phyloP scores from a whole-genome alignment of 2,888 invertebrate genomes.

The Tenodera sinensis region DNA sequence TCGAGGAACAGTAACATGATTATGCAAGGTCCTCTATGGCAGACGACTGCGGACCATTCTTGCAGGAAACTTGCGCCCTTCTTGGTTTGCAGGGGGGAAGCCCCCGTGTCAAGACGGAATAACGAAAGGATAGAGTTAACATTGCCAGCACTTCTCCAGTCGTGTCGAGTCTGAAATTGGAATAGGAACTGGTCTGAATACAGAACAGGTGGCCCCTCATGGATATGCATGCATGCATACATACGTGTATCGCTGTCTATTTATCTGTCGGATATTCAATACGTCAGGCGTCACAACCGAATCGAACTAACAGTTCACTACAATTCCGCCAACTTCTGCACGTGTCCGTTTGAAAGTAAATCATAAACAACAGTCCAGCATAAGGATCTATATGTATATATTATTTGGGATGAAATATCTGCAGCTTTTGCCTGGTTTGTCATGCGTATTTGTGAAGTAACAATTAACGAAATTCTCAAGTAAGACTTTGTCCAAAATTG shows the following conservation, averaged over 20 bases:
- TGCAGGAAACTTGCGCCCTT: not conserved
- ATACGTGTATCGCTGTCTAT: not conserved
- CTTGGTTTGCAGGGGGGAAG: not conserved
- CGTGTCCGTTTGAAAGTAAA: not conserved
- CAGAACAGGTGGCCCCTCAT: conserved; percentile 14
- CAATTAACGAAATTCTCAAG: too few relatives aligned
- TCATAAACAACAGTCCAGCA: not conserved
- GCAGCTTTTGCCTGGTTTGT: too few relatives aligned
- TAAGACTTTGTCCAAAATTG: too few relatives aligned
- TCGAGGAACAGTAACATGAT: too few relatives aligned
- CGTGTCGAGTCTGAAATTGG: conserved; percentile 24
- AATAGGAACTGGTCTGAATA: conserved; percentile 21
- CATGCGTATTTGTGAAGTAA: too few relatives aligned
- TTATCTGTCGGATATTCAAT: conserved; percentile 2
- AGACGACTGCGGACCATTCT: not conserved
- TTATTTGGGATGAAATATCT: too few relatives aligned
- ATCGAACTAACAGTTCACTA: not conserved
- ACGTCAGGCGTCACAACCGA: not conserved
- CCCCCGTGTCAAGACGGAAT: not conserved
- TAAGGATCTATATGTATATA: too few relatives aligned
- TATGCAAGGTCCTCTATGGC: too few relatives aligned
- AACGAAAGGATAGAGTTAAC: not conserved
- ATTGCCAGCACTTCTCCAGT: not conserved
- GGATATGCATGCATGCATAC: conserved; percentile 10
- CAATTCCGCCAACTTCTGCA: not conserved